Evolutionary conservation across 2,888 invertebrate genomes (phyloP), one percentile per base, ranked within the genome.

Genomic region (Amphipyra berbera): DNA sequence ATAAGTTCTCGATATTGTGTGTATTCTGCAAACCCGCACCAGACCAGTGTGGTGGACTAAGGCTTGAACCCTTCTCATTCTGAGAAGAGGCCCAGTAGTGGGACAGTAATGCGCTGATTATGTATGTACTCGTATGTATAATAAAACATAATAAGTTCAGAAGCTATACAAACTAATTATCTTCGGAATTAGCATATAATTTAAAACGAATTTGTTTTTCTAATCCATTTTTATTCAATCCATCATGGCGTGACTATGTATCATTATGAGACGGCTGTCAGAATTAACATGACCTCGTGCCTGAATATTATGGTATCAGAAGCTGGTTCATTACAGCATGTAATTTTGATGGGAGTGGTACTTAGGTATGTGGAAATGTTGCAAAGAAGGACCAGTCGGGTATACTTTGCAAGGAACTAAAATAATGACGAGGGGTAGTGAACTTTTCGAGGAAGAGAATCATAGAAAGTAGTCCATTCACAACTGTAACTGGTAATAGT

Each of bases 251-350:
- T 89, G 89, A 82, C 82, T 82, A 45, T 45, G 59, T 48, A 61
- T 88, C 83, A 86, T 88, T 88, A 87, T 64, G 44, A 61, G 84
- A 82, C 82, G 82, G 79, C 83, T 84, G 86, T 87, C 87, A 84
- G 86, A 85, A 86, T 84, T 79, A 83, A 76, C 68, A 76, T 76
- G 82, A 85, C 86, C 85, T 85, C 83, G 81, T 76, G 74, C 68
- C 68, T 77, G 12, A 44, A 62, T 65, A 69, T 64, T 66, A 66
- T 52, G 60, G 54, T 57, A 73, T 63, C 50, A 48, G 53, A 40
- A 14, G 33, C 35, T 12, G 47, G 27, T 48, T 59, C 56, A 68
- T 63, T 66, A 62, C 55, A 52, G 48, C 58, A 46, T 57, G 56
- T 65, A 62, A 61, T 63, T 67, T 57, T 49, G 30, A 45, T 50